Evolutionary conservation across 2,888 invertebrate genomes (phyloP).

Genomic region (Drosophila multiciliata): DNA sequence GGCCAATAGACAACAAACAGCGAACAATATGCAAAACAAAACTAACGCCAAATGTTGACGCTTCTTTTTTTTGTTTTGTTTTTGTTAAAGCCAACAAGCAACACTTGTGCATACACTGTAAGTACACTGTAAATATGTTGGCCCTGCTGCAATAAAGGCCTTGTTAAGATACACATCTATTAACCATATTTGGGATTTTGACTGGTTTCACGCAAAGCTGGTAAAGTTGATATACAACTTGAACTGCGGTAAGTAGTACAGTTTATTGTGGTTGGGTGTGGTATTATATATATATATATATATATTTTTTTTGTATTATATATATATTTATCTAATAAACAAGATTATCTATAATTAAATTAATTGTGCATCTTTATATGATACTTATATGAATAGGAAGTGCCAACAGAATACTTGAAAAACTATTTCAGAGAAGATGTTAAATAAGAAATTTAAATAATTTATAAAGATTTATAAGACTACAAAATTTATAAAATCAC

Average conservation of each 20-base stretch:
- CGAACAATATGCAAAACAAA: slow-evolving; percentile 75
- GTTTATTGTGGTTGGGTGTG: background rate
- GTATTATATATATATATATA: background rate
- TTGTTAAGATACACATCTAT: background rate
- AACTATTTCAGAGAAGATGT: too few species aligned
- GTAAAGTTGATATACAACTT: background rate
- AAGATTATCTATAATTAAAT: background rate
- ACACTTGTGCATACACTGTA: slow-evolving; percentile 21
- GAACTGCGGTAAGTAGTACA: background rate
- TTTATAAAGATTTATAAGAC: too few species aligned
- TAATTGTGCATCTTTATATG: background rate
- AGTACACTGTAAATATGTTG: slow-evolving; percentile 47
- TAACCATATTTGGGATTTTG: slow-evolving; percentile 2
- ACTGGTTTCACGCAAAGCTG: background rate
- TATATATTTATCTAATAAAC: background rate
- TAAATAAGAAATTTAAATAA: too few species aligned
- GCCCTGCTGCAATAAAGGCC: background rate
- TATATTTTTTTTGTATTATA: background rate
- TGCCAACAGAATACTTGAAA: too few species aligned
- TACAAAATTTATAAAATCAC: too few species aligned
- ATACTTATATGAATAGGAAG: too few species aligned
- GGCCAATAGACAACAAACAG: slow-evolving; percentile 19
- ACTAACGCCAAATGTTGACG: slow-evolving; percentile 67
- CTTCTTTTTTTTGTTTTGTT: slow-evolving; percentile 24
- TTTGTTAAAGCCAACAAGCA: slow-evolving; percentile 20